These are phyloP conservation scores for Amphimedon queenslandica DNA, from an alignment of 37 sponge, comb jelly and placozoan genomes.

Conservation along the genomic window DNA sequence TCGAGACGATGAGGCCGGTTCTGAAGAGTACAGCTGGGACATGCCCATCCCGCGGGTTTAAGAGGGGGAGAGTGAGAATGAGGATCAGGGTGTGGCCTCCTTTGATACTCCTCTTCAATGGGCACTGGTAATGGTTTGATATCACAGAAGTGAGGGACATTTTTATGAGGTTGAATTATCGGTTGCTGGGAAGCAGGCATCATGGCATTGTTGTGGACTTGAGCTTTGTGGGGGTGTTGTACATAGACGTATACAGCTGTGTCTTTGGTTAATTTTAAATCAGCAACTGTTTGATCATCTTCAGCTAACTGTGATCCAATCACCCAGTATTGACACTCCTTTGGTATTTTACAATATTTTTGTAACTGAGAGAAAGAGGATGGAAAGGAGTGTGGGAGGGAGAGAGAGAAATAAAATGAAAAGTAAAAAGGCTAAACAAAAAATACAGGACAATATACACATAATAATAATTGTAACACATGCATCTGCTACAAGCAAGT, in stretches of 20 bases:
- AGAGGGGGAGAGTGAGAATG: slow-evolving; percentile 32
- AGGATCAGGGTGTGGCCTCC: no score
- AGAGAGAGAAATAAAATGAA: not conserved
- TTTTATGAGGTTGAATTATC: not conserved
- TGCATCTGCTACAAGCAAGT: not conserved
- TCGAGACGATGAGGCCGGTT: slow-evolving; percentile 83
- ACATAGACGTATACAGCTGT: slow-evolving; percentile 53
- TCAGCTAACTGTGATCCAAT: slow-evolving; percentile 48
- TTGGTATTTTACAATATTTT: slow-evolving; percentile 31
- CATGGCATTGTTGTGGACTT: slow-evolving; percentile 19
- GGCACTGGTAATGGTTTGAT: not conserved
- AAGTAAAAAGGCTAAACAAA: slow-evolving; percentile 8
- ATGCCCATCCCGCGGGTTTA: slow-evolving; percentile 65
- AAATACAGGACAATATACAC: not conserved
- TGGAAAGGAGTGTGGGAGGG: no score
- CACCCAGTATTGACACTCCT: slow-evolving; percentile 65
- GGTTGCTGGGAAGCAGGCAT: slow-evolving; percentile 14
- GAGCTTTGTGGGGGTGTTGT: slow-evolving; percentile 59
- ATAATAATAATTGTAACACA: not conserved
- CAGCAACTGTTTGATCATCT: slow-evolving; percentile 15
- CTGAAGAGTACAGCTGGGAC: slow-evolving; percentile 70
- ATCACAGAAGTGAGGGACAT: no score
- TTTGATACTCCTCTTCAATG: no score
- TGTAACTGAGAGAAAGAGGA: slow-evolving; percentile 67
- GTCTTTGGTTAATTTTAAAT: slow-evolving; percentile 16